Conservation (phyloP, 2,888 invertebrate genomes). For the Cetonia aurata region DNA sequence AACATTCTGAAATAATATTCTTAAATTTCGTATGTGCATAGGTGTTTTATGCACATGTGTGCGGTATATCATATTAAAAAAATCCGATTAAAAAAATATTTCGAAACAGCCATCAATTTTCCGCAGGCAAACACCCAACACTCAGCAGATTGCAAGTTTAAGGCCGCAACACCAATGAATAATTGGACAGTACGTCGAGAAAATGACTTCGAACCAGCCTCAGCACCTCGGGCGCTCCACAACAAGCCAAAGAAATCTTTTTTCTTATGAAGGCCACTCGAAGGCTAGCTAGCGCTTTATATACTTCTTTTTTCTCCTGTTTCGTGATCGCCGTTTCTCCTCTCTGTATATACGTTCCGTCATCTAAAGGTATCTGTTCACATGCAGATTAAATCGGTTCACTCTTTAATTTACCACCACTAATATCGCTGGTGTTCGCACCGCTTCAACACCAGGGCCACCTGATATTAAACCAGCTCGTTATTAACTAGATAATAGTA, state of each 20-base stretch:
- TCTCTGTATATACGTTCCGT: constrained; percentile 34
- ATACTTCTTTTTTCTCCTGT: constrained; percentile 22
- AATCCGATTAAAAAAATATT: constrained; percentile 44
- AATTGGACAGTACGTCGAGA: constrained; percentile 61
- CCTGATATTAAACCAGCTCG: constrained; percentile 36
- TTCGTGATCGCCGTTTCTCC: constrained; percentile 38
- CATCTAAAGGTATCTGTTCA: constrained; percentile 35
- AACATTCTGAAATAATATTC: too few species aligned
- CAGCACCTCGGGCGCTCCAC: constrained; percentile 57
- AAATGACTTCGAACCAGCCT: constrained; percentile 59
- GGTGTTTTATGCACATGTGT: too few species aligned
- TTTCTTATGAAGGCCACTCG: constrained; percentile 58
- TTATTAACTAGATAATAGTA: constrained; percentile 39
- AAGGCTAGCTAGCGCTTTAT: constrained; percentile 46
- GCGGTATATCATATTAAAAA: too few species aligned
- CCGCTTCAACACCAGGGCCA: constrained; percentile 38
- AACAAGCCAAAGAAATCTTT: constrained; percentile 57
- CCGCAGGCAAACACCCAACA: constrained; percentile 53
- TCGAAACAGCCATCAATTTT: constrained; percentile 49
- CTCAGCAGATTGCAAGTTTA: constrained; percentile 55
- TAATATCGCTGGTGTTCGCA: constrained; percentile 35
- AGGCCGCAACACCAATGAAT: constrained; percentile 58
- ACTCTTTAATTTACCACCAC: constrained; percentile 39
- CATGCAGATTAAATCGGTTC: constrained; percentile 40
- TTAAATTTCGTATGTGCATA: too few species aligned